Evolutionary conservation across 2,113 vertebrate genomes (phyloP), one percentile per base, ranked within the genome.

Genomic region (Strix uralensis): DNA sequence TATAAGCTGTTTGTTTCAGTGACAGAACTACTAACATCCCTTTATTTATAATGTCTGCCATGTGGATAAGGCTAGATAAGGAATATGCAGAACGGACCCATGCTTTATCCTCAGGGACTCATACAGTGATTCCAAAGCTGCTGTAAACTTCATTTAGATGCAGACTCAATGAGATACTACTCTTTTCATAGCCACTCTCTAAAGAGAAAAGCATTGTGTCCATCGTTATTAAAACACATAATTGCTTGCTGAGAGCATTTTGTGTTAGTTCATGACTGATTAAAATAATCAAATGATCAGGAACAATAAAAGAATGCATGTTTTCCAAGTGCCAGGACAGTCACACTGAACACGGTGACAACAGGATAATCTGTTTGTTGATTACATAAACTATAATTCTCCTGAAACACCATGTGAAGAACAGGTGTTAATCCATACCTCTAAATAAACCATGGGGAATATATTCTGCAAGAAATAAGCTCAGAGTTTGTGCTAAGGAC

Each of bases 71-170:
- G 3, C 10, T 58, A 25, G 26, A 23, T 9, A 67, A 34, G 42
- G 18, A 26, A 5, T 1, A 29, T 22, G 19, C 63, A 10, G 11
- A 14, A 49, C 0, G 4, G 44, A 20, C n/a, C n/a, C 30, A 15
- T 8, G 25, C 34, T 83, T 51, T 27, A 1, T 72, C 27, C 59
- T 25, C 65, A 34, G 21, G 11, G 42, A 59, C 34, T 38, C 42
- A n/a, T 14, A 2, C 8, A 4, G 30, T 2, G 1, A 11, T 19
- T 51, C 77, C 52, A 13, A 10, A 54, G 51, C 34, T 30, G 46
- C 86, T 32, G 42, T 11, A 42, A 90, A 6, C 62, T 22, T 9
- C 15, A 7, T 2, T 47, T 18, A 6, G 9, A 11, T 32, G 3
- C 42, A 4, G 40, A 5, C 23, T 23, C 3, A 46, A 20, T 11